A percentile compares a stretch with the other conserved stretches of the same genome.
Evolutionary conservation across 1,140 invertebrate species (phyloP).

Genomic region (Anoplolepis gracilipes): DNA sequence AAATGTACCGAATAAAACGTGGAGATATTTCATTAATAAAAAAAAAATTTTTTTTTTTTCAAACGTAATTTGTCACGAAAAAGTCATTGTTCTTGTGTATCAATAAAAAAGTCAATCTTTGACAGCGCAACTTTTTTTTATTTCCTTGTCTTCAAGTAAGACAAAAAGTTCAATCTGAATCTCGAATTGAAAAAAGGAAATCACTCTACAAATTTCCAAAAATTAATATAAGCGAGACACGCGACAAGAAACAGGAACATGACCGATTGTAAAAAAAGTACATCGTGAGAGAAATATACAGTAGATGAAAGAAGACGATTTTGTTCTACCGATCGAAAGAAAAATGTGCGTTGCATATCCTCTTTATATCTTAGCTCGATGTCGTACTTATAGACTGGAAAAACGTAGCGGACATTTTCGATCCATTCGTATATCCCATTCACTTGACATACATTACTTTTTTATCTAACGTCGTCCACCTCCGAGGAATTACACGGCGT

Average conservation of each 20-base stretch:
- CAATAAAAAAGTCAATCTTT: slow-evolving; percentile 9
- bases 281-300: background rate
- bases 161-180: background rate
- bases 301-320: background rate
- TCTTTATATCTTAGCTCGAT: background rate
- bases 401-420: slow-evolving; percentile 6
- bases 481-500: background rate
- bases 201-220: background rate
- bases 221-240: background rate
- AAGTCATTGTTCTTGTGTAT: slow-evolving; percentile 13
- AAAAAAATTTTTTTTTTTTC: no score
- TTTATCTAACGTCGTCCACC: slow-evolving; percentile 18
- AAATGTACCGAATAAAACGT: slow-evolving; percentile 6
- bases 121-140: background rate
- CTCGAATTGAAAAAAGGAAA: background rate
- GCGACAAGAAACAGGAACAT: no score
- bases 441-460: slow-evolving; percentile 25
- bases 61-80: background rate
- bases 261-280: background rate
- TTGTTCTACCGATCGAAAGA: background rate
- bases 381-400: background rate
- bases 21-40: background rate
- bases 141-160: background rate
- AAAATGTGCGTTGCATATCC: background rate
- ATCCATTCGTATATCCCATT: slow-evolving; percentile 10